Conservation (phyloP, 2,113 vertebrate genomes). For the Papio anubis region DNA sequence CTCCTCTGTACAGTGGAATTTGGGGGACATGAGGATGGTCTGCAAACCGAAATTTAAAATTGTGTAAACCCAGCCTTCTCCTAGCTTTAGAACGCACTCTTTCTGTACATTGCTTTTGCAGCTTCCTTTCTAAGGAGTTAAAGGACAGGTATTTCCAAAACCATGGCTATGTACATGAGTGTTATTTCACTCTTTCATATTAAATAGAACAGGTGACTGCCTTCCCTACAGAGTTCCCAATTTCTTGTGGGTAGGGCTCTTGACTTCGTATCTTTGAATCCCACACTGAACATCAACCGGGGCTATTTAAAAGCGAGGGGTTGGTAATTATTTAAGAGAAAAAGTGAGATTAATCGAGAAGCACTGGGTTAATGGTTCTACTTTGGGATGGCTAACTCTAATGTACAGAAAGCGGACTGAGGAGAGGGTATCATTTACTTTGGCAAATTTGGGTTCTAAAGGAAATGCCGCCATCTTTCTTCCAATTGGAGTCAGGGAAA, state of each 20-base stretch:
- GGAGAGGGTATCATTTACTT: constrained; percentile 85
- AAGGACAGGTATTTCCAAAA: background rate
- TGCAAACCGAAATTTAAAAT: constrained; percentile 73
- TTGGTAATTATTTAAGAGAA: background rate
- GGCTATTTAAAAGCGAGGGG: background rate
- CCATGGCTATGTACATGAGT: background rate
- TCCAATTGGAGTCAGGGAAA: constrained; percentile 90
- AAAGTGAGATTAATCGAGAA: background rate
- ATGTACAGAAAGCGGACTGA: background rate
- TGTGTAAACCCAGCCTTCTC: background rate
- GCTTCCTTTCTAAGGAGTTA: background rate
- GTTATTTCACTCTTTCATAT: background rate
- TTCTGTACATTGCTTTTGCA: background rate
- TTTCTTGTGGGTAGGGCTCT: no score
- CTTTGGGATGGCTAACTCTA: background rate
- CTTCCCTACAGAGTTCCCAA: background rate
- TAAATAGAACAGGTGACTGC: background rate
- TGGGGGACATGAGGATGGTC: constrained; percentile 94
- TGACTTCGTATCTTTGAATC: no score
- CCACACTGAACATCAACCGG: background rate
- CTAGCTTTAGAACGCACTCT: background rate
- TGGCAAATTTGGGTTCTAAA: constrained; percentile 94
- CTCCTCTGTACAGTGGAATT: constrained; percentile 94
- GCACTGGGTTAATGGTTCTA: background rate
- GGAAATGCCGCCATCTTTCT: constrained; percentile 98